phyloP scores from a whole-genome alignment of 23 tunicate species.

The Aplidium turbinatum region DNA sequence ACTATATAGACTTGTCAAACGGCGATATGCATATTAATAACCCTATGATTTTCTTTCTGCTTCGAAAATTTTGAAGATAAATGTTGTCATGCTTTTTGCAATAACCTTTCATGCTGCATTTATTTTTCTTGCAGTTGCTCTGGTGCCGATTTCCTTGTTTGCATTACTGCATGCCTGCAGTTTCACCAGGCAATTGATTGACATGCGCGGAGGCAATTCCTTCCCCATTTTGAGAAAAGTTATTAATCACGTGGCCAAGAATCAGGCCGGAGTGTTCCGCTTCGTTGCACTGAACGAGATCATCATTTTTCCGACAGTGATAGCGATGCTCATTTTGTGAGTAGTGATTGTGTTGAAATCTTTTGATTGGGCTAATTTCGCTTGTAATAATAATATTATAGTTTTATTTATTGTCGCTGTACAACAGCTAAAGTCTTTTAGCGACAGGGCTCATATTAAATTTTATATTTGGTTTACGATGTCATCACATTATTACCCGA shows the following conservation, averaged over 20 bases:
- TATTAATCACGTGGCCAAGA: conserved; percentile 79
- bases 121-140: conserved; percentile 53
- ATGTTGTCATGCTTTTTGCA: not conserved
- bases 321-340: conserved; percentile 56
- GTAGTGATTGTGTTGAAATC: conserved; percentile 6
- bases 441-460: too few species aligned
- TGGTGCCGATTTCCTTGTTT: conserved; percentile 74
- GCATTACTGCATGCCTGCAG: conserved; percentile 87
- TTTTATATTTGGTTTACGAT: too few species aligned
- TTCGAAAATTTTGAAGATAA: not conserved
- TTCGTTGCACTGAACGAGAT: conserved; percentile 67
- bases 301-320: conserved; percentile 62
- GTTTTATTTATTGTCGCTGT: too few species aligned
- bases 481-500: too few species aligned
- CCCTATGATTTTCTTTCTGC: too few species aligned
- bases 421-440: too few species aligned
- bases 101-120: not conserved
- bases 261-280: conserved; percentile 70
- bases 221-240: conserved; percentile 55
- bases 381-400: too few species aligned
- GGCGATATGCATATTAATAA: too few species aligned
- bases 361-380: too few species aligned
- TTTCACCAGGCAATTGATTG: conserved; percentile 81
- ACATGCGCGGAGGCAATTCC: conserved; percentile 79
- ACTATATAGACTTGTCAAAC: too few species aligned